Conservation (phyloP, 2,888 invertebrate species). For the Orchesellides sinensis region DNA sequence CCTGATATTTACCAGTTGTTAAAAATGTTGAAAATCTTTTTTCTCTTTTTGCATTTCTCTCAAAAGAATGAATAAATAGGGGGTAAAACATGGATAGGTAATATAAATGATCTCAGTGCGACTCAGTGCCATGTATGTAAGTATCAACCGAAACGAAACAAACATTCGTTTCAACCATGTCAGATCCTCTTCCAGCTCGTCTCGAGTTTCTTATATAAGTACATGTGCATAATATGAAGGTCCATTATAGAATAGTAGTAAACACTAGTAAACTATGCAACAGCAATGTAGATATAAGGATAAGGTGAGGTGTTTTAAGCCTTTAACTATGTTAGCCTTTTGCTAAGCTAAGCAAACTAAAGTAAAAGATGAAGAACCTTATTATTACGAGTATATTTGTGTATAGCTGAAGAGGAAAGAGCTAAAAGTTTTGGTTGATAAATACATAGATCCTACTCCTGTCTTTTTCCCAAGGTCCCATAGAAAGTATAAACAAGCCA, state of each 20-base stretch:
- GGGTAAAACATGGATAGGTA: neutral
- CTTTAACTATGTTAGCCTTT: neutral
- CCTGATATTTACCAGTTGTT: neutral
- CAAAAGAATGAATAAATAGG: conserved; percentile 1
- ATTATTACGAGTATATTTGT: conserved; percentile 10
- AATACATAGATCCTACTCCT: conserved; percentile 29
- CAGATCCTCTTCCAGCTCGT: conserved; percentile 7
- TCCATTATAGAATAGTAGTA: no score
- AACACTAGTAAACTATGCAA: no score
- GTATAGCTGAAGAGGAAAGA: no score
- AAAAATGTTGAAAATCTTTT: no score
- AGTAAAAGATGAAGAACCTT: conserved; percentile 21
- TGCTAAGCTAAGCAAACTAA: conserved; percentile 1
- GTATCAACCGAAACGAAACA: conserved; percentile 16
- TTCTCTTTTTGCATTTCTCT: neutral
- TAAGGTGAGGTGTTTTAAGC: neutral
- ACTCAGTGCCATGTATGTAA: neutral
- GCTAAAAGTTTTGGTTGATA: conserved; percentile 26
- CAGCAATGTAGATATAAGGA: neutral
- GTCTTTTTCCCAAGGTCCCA: conserved; percentile 51
- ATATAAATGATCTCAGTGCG: conserved; percentile 17
- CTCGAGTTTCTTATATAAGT: neutral
- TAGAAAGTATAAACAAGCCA: conserved; percentile 60
- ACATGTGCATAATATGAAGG: neutral
- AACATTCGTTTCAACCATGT: conserved; percentile 16